Conservation (phyloP, 1,140 invertebrate genomes). For the Melitaea cinxia region DNA sequence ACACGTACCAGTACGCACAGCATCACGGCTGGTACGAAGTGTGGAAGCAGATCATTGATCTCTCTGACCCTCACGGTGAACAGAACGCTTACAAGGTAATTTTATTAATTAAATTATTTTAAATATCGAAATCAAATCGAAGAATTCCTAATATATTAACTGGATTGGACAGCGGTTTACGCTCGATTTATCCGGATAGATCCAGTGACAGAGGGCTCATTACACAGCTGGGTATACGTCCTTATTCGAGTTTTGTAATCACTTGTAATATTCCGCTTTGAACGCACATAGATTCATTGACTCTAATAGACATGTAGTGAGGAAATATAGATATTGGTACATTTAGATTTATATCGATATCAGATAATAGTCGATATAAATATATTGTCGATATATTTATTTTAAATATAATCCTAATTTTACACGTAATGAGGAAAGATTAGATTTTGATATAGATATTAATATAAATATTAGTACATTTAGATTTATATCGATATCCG, state of each 20-base stretch:
- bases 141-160: not conserved
- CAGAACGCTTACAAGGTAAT: constrained; percentile 92
- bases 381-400: no score
- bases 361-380: no score
- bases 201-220: not conserved
- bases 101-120: not conserved
- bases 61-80: constrained; percentile 94
- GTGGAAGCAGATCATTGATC: constrained; percentile 92
- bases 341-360: no score
- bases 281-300: no score
- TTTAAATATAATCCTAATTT: no score
- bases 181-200: constrained; percentile 1
- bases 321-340: no score
- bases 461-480: no score
- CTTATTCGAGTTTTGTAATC: not conserved
- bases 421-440: no score
- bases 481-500: no score
- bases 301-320: no score
- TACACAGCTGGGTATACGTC: not conserved
- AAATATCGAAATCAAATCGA: not conserved
- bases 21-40: constrained; percentile 92
- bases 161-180: not conserved
- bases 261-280: no score
- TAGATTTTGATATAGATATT: no score
- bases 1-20: constrained; percentile 88